These are phyloP conservation scores for Eristalis arbustorum DNA, from an alignment of 2,888 invertebrate genomes.

Conservation along the genomic window DNA sequence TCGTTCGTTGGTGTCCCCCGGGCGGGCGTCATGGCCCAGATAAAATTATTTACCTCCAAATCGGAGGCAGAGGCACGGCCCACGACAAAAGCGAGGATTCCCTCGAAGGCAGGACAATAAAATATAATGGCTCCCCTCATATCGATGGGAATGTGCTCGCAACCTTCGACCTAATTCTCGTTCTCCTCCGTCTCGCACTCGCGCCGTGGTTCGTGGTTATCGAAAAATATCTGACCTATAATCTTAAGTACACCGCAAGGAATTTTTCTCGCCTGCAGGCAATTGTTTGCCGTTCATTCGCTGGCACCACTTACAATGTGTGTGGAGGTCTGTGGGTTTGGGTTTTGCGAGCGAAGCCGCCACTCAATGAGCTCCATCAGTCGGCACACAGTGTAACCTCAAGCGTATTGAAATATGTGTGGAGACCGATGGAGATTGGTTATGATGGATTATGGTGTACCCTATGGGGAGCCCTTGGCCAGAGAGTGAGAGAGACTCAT, in stretches of 20 bases:
- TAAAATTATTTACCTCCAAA: constrained; percentile 59
- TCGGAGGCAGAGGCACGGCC: neutral
- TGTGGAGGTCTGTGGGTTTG: neutral
- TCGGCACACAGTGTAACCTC: neutral
- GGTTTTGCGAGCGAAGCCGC: neutral
- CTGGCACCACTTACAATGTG: constrained; percentile 4
- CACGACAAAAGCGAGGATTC: neutral
- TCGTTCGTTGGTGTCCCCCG: constrained; percentile 33
- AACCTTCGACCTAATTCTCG: constrained; percentile 15
- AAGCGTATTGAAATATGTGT: neutral
- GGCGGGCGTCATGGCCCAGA: constrained; percentile 35
- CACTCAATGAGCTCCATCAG: neutral
- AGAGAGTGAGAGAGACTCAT: neutral
- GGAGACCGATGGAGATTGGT: neutral
- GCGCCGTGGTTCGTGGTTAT: constrained; percentile 14
- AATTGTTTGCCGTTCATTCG: constrained; percentile 45
- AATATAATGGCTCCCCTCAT: constrained; percentile 52
- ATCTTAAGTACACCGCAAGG: constrained; percentile 63
- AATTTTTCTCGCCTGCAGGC: constrained; percentile 41
- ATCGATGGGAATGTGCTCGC: constrained; percentile 18
- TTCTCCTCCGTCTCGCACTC: neutral
- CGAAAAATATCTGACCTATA: constrained; percentile 62
- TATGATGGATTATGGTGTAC: neutral
- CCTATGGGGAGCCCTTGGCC: neutral
- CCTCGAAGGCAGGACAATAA: constrained; percentile 47